Base-by-base conservation (phyloP, 1,140 invertebrate species). In the Chironomus striatipennis region DNA sequence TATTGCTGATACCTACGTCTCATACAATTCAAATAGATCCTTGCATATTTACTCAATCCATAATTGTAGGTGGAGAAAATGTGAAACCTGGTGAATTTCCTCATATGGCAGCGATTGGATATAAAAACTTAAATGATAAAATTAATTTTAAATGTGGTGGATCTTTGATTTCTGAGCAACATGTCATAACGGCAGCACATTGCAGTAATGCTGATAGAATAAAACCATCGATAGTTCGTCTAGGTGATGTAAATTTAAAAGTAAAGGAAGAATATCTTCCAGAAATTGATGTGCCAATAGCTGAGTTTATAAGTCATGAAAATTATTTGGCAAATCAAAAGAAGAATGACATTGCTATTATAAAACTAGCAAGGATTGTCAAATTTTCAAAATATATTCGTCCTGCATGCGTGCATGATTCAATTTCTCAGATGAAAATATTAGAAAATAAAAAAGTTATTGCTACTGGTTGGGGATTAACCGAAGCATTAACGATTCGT, bases 291-390 rank as follows among this genome's bases (percentile, higher is more conserved):
- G 74, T 76, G 42, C 65, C 20, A 9, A 78, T 85, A n/a, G 75
- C 74, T 6, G n/a, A 79, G 73, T 76, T 78, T 7, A 78, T 81
- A 34, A 73, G 75, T 7, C 83, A 88, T 82, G 86, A 87, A 4
- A 78, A 83, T 43, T 90, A 87, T 76, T 80, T 79, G 8, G 78
- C 80, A 7, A 84, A 86, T 2, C 79, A 82, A 0, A 81, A 85
- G 74, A 89, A 90, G 75, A 82, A 88, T 74, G 90, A 91, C 75
- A 89, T 91, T 72, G 89, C 85, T 6, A 75, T 91, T 1, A 74
- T 90, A 0, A 83, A 86, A 77, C 77, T 91, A 9, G 79, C 81
- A 3, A 77, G 76, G 47, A 73, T 77, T 24, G 84, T 86, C 15
- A 70, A 73, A 4, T 83, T 90, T 18, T 83, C 79, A 70, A 77